Percentiles rank a stretch among this genome's conserved stretches.
phyloP scores from a whole-genome alignment of 2,888 invertebrate species.

The Drosophila ustulata region DNA sequence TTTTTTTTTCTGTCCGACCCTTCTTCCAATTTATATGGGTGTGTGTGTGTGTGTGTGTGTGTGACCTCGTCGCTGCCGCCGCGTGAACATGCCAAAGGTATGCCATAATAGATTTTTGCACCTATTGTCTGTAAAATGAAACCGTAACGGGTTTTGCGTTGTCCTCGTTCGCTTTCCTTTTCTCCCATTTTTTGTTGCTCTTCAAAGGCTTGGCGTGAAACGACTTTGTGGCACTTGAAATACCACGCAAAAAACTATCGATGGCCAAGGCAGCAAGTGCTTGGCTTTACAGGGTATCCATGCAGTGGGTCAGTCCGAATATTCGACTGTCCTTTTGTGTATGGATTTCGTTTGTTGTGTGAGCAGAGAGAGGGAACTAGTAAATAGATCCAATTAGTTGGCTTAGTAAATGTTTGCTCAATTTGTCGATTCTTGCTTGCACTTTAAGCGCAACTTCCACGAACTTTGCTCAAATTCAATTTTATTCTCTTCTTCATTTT shows the following conservation, averaged over 20 bases:
- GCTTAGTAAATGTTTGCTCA: conserved; percentile 3
- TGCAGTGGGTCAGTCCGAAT: too few relatives aligned
- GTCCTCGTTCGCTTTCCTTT: conserved; percentile 10
- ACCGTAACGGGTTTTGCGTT: conserved; percentile 40
- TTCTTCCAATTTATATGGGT: conserved; percentile 6
- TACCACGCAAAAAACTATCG: background rate
- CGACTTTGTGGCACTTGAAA: background rate
- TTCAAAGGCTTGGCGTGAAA: background rate
- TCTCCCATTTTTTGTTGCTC: background rate
- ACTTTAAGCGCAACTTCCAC: background rate
- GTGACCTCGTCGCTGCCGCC: conserved; percentile 32
- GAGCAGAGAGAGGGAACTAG: background rate
- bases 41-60: conserved; percentile 12
- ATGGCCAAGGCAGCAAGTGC: background rate
- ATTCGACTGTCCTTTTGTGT: conserved; percentile 15
- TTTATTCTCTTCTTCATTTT: background rate
- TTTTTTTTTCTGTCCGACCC: background rate
- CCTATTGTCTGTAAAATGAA: conserved; percentile 69
- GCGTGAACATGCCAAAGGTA: conserved; percentile 49
- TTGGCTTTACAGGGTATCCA: conserved; percentile 5
- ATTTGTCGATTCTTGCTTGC: conserved; percentile 4
- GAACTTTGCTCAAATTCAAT: background rate
- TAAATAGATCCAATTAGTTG: conserved; percentile 12
- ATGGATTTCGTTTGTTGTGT: conserved; percentile 4
- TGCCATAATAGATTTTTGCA: conserved; percentile 61